These are phyloP conservation scores for Cremastinae sp. DNA, from an alignment of 2,888 invertebrate species.

Conservation along the genomic window DNA sequence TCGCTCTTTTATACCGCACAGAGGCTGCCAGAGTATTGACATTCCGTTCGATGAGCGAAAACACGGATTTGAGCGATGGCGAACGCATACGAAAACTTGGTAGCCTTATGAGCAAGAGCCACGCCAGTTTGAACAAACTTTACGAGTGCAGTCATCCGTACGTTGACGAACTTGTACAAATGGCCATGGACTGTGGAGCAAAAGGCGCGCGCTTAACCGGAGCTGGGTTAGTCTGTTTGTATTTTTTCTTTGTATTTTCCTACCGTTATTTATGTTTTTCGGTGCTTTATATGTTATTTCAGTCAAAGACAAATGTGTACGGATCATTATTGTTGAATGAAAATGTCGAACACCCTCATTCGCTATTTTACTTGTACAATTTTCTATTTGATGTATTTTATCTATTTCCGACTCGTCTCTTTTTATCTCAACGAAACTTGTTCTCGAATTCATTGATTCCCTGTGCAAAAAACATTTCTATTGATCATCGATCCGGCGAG, in stretches of 20 bases:
- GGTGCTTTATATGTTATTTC: neutral
- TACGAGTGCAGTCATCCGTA: slow-evolving; percentile 97
- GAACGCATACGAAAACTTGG: slow-evolving; percentile 85
- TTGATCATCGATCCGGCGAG: slow-evolving; percentile 7
- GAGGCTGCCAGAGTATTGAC: slow-evolving; percentile 91
- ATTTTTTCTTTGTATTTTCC: slow-evolving; percentile 9
- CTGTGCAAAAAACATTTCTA: neutral
- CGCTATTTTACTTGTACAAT: neutral
- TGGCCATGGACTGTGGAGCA: slow-evolving; percentile 85
- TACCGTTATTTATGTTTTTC: neutral
- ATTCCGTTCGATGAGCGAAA: slow-evolving; percentile 75
- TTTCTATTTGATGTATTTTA: neutral
- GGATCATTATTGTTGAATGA: no score
- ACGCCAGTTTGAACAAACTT: slow-evolving; percentile 89
- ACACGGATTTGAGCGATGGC: slow-evolving; percentile 65
- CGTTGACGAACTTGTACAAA: slow-evolving; percentile 90
- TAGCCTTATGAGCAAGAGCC: slow-evolving; percentile 92
- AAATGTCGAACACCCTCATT: no score
- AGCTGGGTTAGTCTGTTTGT: slow-evolving; percentile 85
- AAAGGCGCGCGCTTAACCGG: slow-evolving; percentile 97
- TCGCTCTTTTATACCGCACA: slow-evolving; percentile 74
- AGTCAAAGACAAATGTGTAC: no score
- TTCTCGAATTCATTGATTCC: slow-evolving; percentile 5
- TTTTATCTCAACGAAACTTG: neutral
- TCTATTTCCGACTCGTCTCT: neutral